Evolutionary conservation across 2,113 vertebrate genomes (phyloP).

Genomic region (Channa argus): DNA sequence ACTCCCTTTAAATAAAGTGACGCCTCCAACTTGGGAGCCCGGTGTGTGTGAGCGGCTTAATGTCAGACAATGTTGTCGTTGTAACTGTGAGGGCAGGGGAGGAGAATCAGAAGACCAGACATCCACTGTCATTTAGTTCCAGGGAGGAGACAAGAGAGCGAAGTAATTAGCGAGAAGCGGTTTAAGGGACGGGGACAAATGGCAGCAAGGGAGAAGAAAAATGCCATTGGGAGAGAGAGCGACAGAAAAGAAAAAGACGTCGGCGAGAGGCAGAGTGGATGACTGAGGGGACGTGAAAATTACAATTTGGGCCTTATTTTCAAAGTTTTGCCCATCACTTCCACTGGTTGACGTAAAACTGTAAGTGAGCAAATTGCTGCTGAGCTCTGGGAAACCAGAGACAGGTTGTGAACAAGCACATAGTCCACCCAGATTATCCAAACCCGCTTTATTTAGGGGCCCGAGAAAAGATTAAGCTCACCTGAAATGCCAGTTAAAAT

Average conservation of each 20-base stretch:
- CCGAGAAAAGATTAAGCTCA: constrained; percentile 6
- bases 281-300: constrained; percentile 11
- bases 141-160: constrained; percentile 36
- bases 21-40: constrained; percentile 55
- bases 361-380: not conserved
- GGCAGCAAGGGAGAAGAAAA: constrained; percentile 10
- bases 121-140: constrained; percentile 59
- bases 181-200: constrained; percentile 41
- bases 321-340: not conserved
- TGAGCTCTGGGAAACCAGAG: constrained; percentile 6
- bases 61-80: constrained; percentile 62
- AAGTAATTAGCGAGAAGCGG: constrained; percentile 61
- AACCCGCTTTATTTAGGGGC: not conserved
- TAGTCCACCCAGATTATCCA: not conserved
- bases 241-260: constrained; percentile 1
- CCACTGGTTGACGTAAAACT: not conserved
- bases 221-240: constrained; percentile 28
- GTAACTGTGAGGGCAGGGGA: constrained; percentile 38
- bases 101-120: constrained; percentile 53
- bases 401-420: not conserved
- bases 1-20: constrained; percentile 56
- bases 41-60: constrained; percentile 57
- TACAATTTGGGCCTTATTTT: constrained; percentile 3
- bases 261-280: constrained; percentile 8
- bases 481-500: not conserved